phyloP scores from a whole-genome alignment of 92 coral and sea anemone genomes.

The Phenganax marumi region DNA sequence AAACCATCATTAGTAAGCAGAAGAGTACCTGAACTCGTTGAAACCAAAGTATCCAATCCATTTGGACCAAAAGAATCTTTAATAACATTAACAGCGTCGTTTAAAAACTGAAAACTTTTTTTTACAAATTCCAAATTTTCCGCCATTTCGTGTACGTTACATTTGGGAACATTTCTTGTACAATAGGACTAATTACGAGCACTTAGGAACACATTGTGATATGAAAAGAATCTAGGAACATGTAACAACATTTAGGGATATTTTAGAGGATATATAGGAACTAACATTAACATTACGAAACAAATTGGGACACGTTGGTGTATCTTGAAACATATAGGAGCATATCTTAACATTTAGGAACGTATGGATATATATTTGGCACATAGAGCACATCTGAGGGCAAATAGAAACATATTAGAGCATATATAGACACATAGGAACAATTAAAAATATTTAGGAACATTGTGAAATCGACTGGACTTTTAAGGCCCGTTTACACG shows the following conservation, averaged over 20 bases:
- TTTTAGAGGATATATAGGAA: not conserved
- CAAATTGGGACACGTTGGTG: too few relatives aligned
- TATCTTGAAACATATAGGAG: too few relatives aligned
- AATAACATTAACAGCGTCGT: constrained; percentile 63
- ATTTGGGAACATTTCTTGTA: constrained; percentile 25
- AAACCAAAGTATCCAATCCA: constrained; percentile 80
- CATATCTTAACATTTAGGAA: constrained; percentile 30
- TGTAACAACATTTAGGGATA: constrained; percentile 24
- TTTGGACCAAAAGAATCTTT: constrained; percentile 90
- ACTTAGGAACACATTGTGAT: not conserved
- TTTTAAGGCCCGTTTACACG: not conserved
- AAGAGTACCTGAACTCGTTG: constrained; percentile 78
- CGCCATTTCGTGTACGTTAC: constrained; percentile 69
- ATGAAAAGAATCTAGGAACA: too few relatives aligned
- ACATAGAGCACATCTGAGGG: not conserved
- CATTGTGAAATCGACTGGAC: not conserved
- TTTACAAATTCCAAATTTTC: constrained; percentile 39
- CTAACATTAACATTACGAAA: not conserved
- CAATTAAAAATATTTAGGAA: not conserved
- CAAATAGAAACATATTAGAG: not conserved
- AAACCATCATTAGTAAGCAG: constrained; percentile 82
- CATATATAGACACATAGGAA: not conserved
- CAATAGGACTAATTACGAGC: not conserved
- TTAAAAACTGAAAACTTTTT: constrained; percentile 59
- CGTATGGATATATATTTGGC: too few relatives aligned